Evolutionary conservation across 23 tunicate genomes (phyloP), one percentile per base, ranked within the genome.

Genomic region (Botrylloides violaceus): DNA sequence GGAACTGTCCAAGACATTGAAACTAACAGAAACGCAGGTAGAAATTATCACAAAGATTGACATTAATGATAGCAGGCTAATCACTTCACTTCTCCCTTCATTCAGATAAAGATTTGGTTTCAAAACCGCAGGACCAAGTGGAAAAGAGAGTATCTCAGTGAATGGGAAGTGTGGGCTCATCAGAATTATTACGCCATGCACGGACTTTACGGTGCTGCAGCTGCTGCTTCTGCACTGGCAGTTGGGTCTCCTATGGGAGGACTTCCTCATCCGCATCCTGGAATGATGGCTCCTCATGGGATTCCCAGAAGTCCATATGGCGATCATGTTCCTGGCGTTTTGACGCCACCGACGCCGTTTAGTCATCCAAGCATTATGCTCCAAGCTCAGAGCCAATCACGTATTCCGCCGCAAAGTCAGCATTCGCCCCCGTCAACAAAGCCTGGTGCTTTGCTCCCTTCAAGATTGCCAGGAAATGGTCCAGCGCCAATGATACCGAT

Each of bases 81-180:
- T 47, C 12, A 47, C 12, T 12, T 60, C 71, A 32, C 31, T 30
- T 5, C 43, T 9, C 1, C 7, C 65, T 68, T 38, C 47, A 34
- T 65, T 57, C 79, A 95, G 99, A 95, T 95, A 68, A 95, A 95
- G 71, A 95, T 95, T 32, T 95, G 99, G 99, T 93, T 93, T 66
- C 98, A 93, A 86, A 93, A 93, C 53, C 88, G 98, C n/a, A 88
- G 98, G 48, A 93, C 99, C 9, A 95, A 95, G 59, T 95, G 92
- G 91, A 95, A 95, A 72, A 73, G 99, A 18, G 99, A 95, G 71
- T 95, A 95, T 65, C 64, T 95, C 74, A 87, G 96, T 49, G 99
- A 95, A 66, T 95, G 96, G 96, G 99, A 95, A 63, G 90, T 95
- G 23, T 86, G 94, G 98, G 80, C 87, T 9, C 98, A 93, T 59